Evolutionary conservation across 2,888 invertebrate species (phyloP).

Genomic region (Sepioteuthis lessoniana): DNA sequence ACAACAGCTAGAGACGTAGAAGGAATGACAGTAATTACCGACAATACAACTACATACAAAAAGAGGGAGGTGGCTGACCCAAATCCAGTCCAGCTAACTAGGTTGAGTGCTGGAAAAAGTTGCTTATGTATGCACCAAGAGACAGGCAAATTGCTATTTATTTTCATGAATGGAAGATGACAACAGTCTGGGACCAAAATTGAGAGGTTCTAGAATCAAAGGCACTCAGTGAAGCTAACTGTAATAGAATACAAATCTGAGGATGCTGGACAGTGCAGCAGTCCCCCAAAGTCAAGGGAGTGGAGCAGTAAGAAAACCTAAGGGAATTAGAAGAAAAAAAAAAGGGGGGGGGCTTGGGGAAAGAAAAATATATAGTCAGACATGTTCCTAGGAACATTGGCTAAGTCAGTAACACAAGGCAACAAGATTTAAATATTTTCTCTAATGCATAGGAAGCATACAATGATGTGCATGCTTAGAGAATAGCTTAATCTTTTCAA

Average conservation of each 20-base stretch:
- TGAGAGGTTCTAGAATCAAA: constrained; percentile 23
- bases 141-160: constrained; percentile 17
- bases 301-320: not conserved
- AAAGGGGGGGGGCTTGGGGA: too few relatives aligned
- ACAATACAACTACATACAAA: not conserved
- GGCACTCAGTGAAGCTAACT: constrained; percentile 23
- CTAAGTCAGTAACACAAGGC: constrained; percentile 15
- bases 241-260: not conserved
- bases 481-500: constrained; percentile 15
- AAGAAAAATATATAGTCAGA: not conserved
- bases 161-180: constrained; percentile 3
- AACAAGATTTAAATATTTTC: not conserved
- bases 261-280: not conserved
- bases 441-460: not conserved
- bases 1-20: constrained; percentile 33
- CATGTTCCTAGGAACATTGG: not conserved
- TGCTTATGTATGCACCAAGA: constrained; percentile 23
- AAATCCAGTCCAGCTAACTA: constrained; percentile 15
- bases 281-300: not conserved
- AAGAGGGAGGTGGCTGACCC: not conserved
- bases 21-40: constrained; percentile 33
- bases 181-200: constrained; percentile 17
- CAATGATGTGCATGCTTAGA: not conserved
- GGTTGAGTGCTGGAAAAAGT: not conserved
- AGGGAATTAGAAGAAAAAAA: not conserved